Base-by-base conservation (phyloP, 2,797 vertebrate species). In the Lindbergichthys nudifrons region DNA sequence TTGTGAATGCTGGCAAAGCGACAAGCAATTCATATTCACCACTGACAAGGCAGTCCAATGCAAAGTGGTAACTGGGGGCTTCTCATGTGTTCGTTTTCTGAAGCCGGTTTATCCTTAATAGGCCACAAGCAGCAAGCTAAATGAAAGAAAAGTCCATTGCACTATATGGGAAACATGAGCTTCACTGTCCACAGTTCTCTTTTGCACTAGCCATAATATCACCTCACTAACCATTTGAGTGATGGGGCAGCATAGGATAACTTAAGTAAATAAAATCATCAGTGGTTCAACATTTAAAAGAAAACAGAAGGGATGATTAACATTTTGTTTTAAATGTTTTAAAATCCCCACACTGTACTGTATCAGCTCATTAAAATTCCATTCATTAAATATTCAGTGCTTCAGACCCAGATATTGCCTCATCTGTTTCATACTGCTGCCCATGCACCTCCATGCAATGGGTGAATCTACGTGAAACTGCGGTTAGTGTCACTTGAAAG, bases 1-100 rank as follows among this genome's bases (percentile, higher is more conserved):
- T 76, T 73, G 77, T 73, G 79, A 89, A 86, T 66, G 79, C 79
- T 87, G 86, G 67, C 81, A 73, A 75, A 65, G 72, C 51, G 56
- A 61, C 54, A 76, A 84, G 79, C 65, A 52, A 77, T 67, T 81
- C 39, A 76, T 61, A 69, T 72, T 73, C 64, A 59, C 21, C 48
- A 64, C 75, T 76, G 71, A 58, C 9, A 19, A 43, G 36, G 36
- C 58, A 70, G 71, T 53, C 61, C 56, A 16, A 63, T n/a, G 81
- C 65, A 66, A 19, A 57, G 53, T 6, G 70, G 57, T 50, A 80
- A 47, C 19, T 48, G 26, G 51, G 32, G 19, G 64, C 2, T 2
- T 39, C 47, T 60, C 21, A 59, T 63, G 4, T 60, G n/a, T 50
- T 77, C 32, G 66, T 56, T 70, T 73, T 73, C 48, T 62, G 30